Percentiles rank a stretch among this genome's conserved stretches.
Conservation (phyloP, 2,113 vertebrate genomes). For the Festucalex cinctus region DNA sequence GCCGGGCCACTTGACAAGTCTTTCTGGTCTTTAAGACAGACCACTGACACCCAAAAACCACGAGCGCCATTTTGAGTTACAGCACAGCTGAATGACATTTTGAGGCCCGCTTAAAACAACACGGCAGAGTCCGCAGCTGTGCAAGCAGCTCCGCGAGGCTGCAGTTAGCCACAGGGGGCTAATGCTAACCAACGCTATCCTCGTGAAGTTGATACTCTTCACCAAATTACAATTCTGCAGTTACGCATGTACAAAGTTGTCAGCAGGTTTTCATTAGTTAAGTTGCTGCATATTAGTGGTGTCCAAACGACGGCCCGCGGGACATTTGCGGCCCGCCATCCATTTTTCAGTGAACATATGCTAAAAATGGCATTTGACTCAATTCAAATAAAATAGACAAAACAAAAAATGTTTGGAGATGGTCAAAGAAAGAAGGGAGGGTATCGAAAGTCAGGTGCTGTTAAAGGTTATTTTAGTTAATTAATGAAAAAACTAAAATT, state of each 20-base stretch:
- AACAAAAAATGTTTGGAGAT: too few species aligned
- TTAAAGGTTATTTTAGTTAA: too few species aligned
- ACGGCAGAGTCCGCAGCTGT: conserved; percentile 4
- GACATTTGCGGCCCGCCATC: too few species aligned
- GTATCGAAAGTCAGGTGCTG: too few species aligned
- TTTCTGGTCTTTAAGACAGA: background rate
- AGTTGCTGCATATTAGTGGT: background rate
- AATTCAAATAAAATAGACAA: too few species aligned
- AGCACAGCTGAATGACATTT: background rate
- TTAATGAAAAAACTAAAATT: too few species aligned
- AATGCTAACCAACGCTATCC: background rate
- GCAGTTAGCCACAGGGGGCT: background rate
- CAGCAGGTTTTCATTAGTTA: background rate
- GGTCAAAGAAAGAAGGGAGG: too few species aligned
- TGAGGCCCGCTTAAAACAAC: background rate
- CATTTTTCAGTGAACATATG: too few species aligned
- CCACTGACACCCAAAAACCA: background rate
- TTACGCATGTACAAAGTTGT: background rate
- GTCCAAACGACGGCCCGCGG: too few species aligned
- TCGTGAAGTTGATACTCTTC: background rate
- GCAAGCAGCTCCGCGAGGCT: conserved; percentile 1
- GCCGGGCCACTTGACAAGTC: background rate
- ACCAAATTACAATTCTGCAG: background rate
- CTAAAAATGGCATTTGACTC: too few species aligned
- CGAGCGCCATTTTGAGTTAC: background rate